phyloP scores from a whole-genome alignment of 2,888 invertebrate genomes.

The Plagodis pulveraria region DNA sequence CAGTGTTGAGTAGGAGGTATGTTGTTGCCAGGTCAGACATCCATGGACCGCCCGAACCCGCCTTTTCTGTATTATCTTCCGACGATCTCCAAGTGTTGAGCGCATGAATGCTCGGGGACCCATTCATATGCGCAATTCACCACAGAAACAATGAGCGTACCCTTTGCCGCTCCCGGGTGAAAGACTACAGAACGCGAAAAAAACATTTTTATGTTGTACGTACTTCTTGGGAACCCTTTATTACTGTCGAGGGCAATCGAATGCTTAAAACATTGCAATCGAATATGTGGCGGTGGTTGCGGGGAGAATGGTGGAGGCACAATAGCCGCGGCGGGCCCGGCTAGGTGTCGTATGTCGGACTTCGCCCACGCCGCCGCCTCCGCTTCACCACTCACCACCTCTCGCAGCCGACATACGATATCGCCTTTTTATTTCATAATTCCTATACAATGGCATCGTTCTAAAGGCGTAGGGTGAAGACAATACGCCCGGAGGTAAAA shows the following conservation, averaged over 20 bases:
- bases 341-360: conserved; percentile 68
- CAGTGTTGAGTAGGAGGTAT: conserved; percentile 68
- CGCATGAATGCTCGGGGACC: conserved; percentile 69
- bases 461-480: conserved; percentile 82
- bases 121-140: conserved; percentile 79
- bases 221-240: conserved; percentile 82
- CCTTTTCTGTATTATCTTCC: conserved; percentile 74
- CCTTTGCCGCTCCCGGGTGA: conserved; percentile 74
- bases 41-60: conserved; percentile 70
- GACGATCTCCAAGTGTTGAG: conserved; percentile 73
- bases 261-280: conserved; percentile 83
- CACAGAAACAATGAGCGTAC: conserved; percentile 80
- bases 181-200: conserved; percentile 73
- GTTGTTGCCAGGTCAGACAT: conserved; percentile 66
- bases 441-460: conserved; percentile 75
- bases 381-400: conserved; percentile 61
- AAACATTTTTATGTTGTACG: conserved; percentile 65
- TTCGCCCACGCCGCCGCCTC: conserved; percentile 54
- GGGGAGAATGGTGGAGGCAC: conserved; percentile 65
- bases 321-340: conserved; percentile 47
- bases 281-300: conserved; percentile 69
- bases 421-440: conserved; percentile 83
- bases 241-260: conserved; percentile 79
- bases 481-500: conserved; percentile 83
- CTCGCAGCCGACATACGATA: conserved; percentile 78